Evolutionary conservation across 2,888 invertebrate species (phyloP), one percentile per base, ranked within the genome.

Genomic region (Apodemia duryi): DNA sequence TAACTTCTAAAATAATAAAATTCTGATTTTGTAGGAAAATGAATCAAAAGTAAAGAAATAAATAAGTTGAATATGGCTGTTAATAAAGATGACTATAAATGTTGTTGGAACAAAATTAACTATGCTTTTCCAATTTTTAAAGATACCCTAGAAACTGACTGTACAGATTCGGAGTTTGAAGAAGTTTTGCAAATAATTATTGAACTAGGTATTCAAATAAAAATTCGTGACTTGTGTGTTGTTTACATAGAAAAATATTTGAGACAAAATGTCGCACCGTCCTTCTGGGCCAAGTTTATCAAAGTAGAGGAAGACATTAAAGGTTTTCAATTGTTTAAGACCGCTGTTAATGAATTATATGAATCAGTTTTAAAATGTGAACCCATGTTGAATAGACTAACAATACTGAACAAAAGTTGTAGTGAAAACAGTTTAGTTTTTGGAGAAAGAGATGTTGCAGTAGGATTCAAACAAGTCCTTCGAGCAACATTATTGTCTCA

Each of bases 401-500:
- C 93, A 54, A 79, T 85, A 70, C 79, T 95, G 46, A 87, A 93
- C 67, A 84, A 81, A 41, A 80, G 80, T 49, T 89, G 91, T 69
- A 80, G 82, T 67, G 86, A 92, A 66, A 83, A 80, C 54, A 91
- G 89, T 69, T 84, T 85, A 3, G 83, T 94, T 62, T 94, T 93
- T 75, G 93, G 93, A 43, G 93, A 94, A 74, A 85, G 81, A 66
- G 92, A 93, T 79, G 82, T 94, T 13, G 76, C 93, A 60, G 82
- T 89, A 61, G 93, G 93, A 35, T 94, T 96, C 69, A 95, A 95
- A 77, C 92, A 95, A 70, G 88, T 95, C 35, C 85, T 96, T 10
- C 88, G 94, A 76, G 93, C 95, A 13, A 93, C 94, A 10, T 77
- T 97, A 62, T 81, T 96, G 13, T 94, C 96, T 7, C 95, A 96